Evolutionary conservation across 2,888 invertebrate genomes (phyloP), one percentile per base, ranked within the genome.

Genomic region (Heliothis peltigera): DNA sequence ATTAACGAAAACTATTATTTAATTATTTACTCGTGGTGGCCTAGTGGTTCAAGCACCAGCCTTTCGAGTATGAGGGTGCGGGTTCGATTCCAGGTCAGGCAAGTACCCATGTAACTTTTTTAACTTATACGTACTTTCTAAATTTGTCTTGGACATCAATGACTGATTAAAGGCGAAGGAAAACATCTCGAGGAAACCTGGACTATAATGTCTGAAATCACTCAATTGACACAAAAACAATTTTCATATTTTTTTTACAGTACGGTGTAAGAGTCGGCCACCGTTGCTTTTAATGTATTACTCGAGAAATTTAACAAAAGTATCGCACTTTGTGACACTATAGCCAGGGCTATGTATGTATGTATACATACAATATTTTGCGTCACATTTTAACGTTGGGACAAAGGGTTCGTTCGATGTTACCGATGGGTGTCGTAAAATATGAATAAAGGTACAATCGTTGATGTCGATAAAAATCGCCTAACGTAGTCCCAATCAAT

Each of bases 241-340:
- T 15, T 10, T n/a, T 28, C 10, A 32, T 18, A 6, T 28, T 17
- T 4, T n/a, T 35, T 42, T 6, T n/a, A n/a, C 42, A 18, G 8
- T 0, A 4, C 46, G 71, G 56, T 71, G 70, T 75, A 52, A 76
- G 1, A 28, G 19, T 8, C 42, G n/a, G 48, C 42, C 71, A 12
- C 43, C 48, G 8, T 35, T n/a, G 48, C 22, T 42, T 52, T 46
- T 70, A 54, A 70, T 70, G 71, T 76, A 70, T 70, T 56, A 76
- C 76, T 75, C 48, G 12, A 56, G 70, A 53, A 61, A 70, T 70
- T 70, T 62, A 75, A 70, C 76, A 35, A 75, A 70, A 70, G 47
- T 70, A 44, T 61, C 70, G 46, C 75, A 56, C 25, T 56, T 53
- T 39, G 25, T n/a, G 76, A 39, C 51, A 32, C 54, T 56, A 21